Conservation (phyloP, 2,113 vertebrate genomes). For the Notarius quadriscutis region DNA sequence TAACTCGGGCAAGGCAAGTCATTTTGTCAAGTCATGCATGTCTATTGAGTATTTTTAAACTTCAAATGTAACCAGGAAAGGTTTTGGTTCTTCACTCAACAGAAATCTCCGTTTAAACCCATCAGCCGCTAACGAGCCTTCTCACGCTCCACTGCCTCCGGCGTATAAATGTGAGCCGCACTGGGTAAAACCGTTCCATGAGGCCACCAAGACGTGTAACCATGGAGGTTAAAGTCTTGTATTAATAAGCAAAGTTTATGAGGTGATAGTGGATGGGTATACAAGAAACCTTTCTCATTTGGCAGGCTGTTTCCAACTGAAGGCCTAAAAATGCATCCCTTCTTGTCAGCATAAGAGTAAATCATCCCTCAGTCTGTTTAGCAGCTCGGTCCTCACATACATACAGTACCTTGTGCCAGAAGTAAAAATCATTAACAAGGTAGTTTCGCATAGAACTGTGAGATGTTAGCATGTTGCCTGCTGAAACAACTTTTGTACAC, state of each 20-base stretch:
- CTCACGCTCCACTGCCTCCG: not conserved
- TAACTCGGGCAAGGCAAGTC: not conserved
- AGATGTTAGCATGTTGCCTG: not conserved
- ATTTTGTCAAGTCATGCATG: not conserved
- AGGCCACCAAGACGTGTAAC: constrained; percentile 28
- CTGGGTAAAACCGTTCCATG: constrained; percentile 12
- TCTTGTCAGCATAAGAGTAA: not conserved
- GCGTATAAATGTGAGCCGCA: not conserved
- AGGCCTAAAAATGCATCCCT: not conserved
- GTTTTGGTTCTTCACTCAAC: not conserved
- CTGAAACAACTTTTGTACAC: not conserved
- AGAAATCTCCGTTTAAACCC: not conserved
- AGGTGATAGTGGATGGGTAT: constrained; percentile 39
- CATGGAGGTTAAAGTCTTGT: constrained; percentile 6
- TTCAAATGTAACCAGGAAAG: not conserved
- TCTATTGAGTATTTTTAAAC: not conserved
- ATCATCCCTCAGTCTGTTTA: constrained; percentile 12
- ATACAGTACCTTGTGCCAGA: not conserved
- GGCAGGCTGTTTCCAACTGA: constrained; percentile 8
- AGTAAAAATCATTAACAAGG: constrained; percentile 16
- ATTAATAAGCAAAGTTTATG: constrained; percentile 49
- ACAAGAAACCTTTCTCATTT: constrained; percentile 38
- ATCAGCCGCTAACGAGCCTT: not conserved
- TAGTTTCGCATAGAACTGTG: not conserved
- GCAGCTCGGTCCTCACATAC: not conserved